Evolutionary conservation across 2,113 vertebrate species (phyloP), one percentile per base, ranked within the genome.

Genomic region (Anolis sagrei): DNA sequence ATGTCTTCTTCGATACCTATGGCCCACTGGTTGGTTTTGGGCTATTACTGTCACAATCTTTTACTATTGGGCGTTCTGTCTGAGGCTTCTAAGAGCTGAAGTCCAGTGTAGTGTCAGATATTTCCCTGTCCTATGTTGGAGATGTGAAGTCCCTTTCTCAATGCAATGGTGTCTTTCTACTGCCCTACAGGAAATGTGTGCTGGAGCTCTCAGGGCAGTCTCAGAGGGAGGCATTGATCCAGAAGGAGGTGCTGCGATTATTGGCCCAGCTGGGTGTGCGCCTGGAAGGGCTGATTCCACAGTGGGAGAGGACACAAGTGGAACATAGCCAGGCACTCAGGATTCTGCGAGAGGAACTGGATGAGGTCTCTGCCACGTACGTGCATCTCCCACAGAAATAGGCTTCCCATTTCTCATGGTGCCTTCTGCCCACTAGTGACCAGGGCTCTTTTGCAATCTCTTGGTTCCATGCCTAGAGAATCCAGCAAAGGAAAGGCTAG

Each of bases 261-360:
- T 90, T 95, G 3, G 92, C 91, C 13, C 89, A 89, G 68, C 86
- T 93, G 49, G 90, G 94, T 0, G 92, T 91, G 68, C 83, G 94
- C 61, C 87, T 95, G 13, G 94, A 95, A 32, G 87, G 90, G 82
- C 91, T 93, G 81, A 82, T 94, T 82, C 90, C 90, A 76, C 94
- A 92, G 78, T 94, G 94, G 94, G 93, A 94, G 81, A 69, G 86
- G 14, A 91, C 90, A 0, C 92, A 94, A 58, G 72, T 89, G 0
- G 93, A 93, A 32, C 93, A 95, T 44, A 90, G 91, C 0, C 94
- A 95, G 86, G 82, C 87, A 0, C 91, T 93, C 0, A 79, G 91
- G 48, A 87, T 88, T 23, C 82, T 95, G 80, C 93, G 94, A 76
- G 94, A 93, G 69, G 87, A 92, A 8, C 89, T 91, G 0, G 93